Conservation (phyloP, 1,140 invertebrate species). For the Stegodyphus dumicola region DNA sequence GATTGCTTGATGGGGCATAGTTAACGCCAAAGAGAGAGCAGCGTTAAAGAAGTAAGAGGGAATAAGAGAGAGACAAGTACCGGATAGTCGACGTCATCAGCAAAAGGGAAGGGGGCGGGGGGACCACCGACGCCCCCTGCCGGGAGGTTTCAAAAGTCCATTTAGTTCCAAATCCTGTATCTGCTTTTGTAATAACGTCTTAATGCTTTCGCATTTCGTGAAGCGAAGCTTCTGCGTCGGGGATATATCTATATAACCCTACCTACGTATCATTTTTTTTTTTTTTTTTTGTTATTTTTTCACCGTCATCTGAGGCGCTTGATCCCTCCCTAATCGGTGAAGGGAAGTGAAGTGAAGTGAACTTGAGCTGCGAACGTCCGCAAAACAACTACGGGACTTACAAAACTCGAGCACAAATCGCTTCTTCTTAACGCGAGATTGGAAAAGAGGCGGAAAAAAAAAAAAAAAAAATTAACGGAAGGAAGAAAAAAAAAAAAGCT, state of each 20-base stretch:
- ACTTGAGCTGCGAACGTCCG: constrained; percentile 27
- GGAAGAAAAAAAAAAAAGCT: neutral
- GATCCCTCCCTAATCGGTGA: constrained; percentile 52
- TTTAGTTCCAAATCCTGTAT: constrained; percentile 59
- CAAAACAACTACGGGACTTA: constrained; percentile 49
- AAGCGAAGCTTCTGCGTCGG: neutral
- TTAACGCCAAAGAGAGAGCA: constrained; percentile 1
- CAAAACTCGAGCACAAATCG: constrained; percentile 47
- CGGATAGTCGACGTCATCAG: constrained; percentile 4
- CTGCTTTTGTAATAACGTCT: constrained; percentile 58
- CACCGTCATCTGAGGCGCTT: constrained; percentile 38
- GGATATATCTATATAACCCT: neutral
- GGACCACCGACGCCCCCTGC: constrained; percentile 40
- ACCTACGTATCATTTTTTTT: neutral
- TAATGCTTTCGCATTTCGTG: constrained; percentile 52
- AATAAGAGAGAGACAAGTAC: neutral
- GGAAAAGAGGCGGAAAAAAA: neutral
- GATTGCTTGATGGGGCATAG: constrained; percentile 44
- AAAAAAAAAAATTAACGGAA: constrained; percentile 5
- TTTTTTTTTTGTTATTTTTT: neutral
- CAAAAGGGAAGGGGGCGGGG: too few relatives aligned
- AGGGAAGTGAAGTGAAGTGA: neutral
- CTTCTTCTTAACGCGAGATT: neutral
- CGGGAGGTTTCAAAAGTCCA: constrained; percentile 53
- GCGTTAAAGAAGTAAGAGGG: neutral